Conservation (phyloP, 2,888 invertebrate species). For the Sylvicola cinctus region DNA sequence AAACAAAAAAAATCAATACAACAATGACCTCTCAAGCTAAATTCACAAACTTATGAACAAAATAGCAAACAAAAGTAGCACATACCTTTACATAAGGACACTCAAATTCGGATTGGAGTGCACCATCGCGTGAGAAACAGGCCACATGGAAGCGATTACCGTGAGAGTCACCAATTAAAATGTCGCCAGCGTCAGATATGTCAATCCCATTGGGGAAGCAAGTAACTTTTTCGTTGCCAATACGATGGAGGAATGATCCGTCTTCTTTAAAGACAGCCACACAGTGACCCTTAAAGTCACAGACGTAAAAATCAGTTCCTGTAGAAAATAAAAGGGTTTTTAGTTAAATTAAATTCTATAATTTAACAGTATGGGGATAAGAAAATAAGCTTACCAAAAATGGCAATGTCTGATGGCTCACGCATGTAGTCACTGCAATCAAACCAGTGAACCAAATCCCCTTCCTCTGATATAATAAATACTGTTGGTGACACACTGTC, state of each 20-base stretch:
- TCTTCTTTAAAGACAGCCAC: constrained; percentile 90
- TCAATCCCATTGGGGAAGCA: constrained; percentile 97
- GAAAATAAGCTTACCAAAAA: constrained; percentile 43
- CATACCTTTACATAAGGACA: constrained; percentile 91
- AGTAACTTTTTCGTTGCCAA: constrained; percentile 88
- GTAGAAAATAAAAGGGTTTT: too few species aligned
- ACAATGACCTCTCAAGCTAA: too few species aligned
- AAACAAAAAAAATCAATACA: too few species aligned
- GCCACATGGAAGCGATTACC: constrained; percentile 96
- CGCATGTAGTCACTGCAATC: constrained; percentile 96
- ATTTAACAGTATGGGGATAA: too few species aligned
- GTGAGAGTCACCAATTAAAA: constrained; percentile 90
- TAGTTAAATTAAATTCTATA: neutral
- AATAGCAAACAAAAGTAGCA: constrained; percentile 2
- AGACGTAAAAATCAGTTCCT: constrained; percentile 88
- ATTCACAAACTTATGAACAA: constrained; percentile 11
- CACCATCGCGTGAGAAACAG: constrained; percentile 78
- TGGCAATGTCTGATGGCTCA: constrained; percentile 92
- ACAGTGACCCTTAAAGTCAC: constrained; percentile 96
- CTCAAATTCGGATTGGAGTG: constrained; percentile 78
- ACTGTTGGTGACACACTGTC: constrained; percentile 95
- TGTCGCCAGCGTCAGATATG: constrained; percentile 91
- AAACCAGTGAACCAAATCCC: constrained; percentile 87
- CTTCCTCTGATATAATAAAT: constrained; percentile 80
- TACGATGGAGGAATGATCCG: constrained; percentile 76